Percentiles rank a stretch among this genome's conserved stretches.
phyloP scores from a whole-genome alignment of 2,113 vertebrate species.

The Oncorhynchus kisutch region DNA sequence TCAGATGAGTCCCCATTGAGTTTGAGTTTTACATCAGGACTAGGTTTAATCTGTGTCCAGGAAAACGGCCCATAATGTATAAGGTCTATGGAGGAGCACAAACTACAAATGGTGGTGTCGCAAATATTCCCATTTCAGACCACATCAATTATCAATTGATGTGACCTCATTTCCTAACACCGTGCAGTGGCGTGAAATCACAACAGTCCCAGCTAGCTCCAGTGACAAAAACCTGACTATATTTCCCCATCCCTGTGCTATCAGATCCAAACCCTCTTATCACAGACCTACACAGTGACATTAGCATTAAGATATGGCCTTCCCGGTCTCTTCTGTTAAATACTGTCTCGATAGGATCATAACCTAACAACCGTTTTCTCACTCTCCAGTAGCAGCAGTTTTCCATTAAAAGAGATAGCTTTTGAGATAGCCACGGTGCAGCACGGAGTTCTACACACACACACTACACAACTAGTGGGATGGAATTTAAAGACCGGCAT shows the following conservation, averaged over 20 bases:
- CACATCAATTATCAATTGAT: not conserved
- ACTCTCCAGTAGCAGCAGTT: not conserved
- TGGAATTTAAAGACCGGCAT: not conserved
- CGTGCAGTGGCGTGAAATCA: not conserved
- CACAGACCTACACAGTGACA: constrained; percentile 16
- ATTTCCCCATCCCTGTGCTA: no score
- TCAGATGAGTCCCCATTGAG: no score
- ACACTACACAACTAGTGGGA: not conserved
- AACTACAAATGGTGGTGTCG: not conserved
- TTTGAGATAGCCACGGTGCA: not conserved
- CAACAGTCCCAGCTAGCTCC: not conserved
- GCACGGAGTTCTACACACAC: constrained; percentile 21
- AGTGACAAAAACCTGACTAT: not conserved
- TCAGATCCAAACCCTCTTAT: constrained; percentile 11
- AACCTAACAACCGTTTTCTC: not conserved
- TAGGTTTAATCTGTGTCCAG: no score
- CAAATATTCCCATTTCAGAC: not conserved
- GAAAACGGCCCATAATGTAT: no score
- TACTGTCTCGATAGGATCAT: not conserved
- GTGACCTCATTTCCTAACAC: not conserved
- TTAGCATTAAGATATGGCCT: constrained; percentile 10
- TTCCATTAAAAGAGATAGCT: not conserved
- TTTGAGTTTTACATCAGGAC: no score
- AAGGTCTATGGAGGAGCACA: not conserved
- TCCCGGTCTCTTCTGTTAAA: constrained; percentile 5